A percentile compares a stretch with the other conserved stretches of the same genome.
These are phyloP conservation scores for Pimpla rufipes DNA, from an alignment of 2,888 invertebrate genomes.

Conservation along the genomic window DNA sequence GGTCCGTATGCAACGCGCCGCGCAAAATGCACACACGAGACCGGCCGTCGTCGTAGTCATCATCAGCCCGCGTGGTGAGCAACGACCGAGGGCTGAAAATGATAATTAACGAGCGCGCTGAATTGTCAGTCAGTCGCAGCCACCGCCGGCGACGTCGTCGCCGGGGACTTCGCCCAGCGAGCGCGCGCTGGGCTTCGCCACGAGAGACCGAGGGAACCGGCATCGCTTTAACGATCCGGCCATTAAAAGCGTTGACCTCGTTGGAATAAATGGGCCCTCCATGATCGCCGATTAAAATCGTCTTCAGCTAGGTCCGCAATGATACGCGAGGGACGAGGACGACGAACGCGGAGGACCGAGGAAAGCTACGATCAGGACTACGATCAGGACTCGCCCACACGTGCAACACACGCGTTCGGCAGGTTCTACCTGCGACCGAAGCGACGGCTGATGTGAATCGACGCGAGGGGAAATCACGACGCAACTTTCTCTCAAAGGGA, in stretches of 20 bases:
- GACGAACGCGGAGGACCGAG: no score
- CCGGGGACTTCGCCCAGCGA: slow-evolving; percentile 39
- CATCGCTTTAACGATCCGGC: slow-evolving; percentile 69
- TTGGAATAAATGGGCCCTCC: slow-evolving; percentile 54
- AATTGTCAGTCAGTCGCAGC: slow-evolving; percentile 26
- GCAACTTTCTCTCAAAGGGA: slow-evolving; percentile 64
- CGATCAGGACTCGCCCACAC: slow-evolving; percentile 25
- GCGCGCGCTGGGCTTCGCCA: slow-evolving; percentile 1
- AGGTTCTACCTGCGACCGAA: slow-evolving; percentile 57
- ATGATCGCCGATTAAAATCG: slow-evolving; percentile 64
- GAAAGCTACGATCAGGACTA: slow-evolving; percentile 10
- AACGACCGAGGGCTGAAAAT: slow-evolving; percentile 64
- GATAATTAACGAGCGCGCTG: slow-evolving; percentile 74
- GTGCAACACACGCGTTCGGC: slow-evolving; percentile 3
- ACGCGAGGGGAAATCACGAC: slow-evolving; percentile 32
- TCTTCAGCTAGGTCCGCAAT: slow-evolving; percentile 46
- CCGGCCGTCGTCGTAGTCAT: not conserved
- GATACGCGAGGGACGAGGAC: not conserved
- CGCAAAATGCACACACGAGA: slow-evolving; percentile 25
- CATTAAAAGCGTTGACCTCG: slow-evolving; percentile 70
- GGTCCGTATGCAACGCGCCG: slow-evolving; percentile 52
- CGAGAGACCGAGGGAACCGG: slow-evolving; percentile 32
- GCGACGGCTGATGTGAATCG: slow-evolving; percentile 46
- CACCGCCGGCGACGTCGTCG: slow-evolving; percentile 43
- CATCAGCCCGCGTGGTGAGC: not conserved